A percentile compares a stretch with the other conserved stretches of the same genome.
Conservation (phyloP, 2,113 vertebrate species). For the Trematocara unimaculatum region DNA sequence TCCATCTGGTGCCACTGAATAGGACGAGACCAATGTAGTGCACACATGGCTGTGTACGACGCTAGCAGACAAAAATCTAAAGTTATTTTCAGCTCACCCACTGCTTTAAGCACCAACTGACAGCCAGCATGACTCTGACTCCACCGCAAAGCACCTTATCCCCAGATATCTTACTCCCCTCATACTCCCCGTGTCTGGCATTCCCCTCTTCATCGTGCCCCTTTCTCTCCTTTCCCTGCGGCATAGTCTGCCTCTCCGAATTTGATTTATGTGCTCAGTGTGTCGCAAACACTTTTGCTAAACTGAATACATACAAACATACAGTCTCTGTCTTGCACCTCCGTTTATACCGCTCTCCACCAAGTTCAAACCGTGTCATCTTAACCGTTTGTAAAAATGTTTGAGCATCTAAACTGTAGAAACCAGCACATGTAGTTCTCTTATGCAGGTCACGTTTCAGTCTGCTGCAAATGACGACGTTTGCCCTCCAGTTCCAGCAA, state of each 20-base stretch:
- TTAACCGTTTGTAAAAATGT: neutral
- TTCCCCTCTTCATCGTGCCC: neutral
- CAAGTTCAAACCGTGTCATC: neutral
- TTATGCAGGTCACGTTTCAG: neutral
- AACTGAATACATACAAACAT: neutral
- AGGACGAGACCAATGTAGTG: neutral
- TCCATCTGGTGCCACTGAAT: neutral
- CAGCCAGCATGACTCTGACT: neutral
- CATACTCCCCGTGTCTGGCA: neutral
- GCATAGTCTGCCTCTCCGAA: neutral
- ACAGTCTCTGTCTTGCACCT: neutral
- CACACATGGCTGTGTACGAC: neutral
- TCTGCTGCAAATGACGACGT: accelerated
- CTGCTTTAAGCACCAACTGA: neutral
- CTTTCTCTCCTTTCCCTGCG: neutral
- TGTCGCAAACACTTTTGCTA: neutral
- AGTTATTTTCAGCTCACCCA: neutral
- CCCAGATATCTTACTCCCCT: neutral
- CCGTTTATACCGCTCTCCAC: neutral
- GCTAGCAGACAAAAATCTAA: neutral
- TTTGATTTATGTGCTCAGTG: neutral
- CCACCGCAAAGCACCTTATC: neutral
- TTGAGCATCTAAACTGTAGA: neutral
- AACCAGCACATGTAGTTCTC: neutral
- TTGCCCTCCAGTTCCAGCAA: neutral